A percentile compares a stretch with the other conserved stretches of the same genome.
Evolutionary conservation across 2,113 vertebrate genomes (phyloP).

Genomic region (Bubo scandiacus): DNA sequence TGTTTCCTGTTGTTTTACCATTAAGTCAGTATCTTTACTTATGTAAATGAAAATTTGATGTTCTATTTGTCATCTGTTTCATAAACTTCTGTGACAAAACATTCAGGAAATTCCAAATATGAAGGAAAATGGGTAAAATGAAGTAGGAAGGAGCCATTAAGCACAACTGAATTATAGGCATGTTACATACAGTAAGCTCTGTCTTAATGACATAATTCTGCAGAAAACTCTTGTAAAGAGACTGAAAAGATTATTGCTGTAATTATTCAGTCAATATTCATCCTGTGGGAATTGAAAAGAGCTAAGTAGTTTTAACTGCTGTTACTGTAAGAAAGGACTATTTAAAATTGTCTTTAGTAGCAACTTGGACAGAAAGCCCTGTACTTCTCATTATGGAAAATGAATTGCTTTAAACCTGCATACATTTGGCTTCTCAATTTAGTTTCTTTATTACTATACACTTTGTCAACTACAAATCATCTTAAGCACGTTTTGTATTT

Average conservation of each 20-base stretch:
- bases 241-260: constrained; percentile 5
- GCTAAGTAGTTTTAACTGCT: not conserved
- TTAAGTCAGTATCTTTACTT: not conserved
- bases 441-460: not conserved
- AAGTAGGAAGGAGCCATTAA: not conserved
- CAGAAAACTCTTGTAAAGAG: not conserved
- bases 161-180: not conserved
- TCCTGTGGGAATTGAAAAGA: not conserved
- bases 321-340: not conserved
- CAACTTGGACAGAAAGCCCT: not conserved
- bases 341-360: not conserved
- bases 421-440: not conserved
- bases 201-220: not conserved
- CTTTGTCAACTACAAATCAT: not conserved
- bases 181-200: not conserved
- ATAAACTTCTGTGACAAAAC: not conserved
- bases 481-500: not conserved
- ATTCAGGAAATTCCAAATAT: not conserved
- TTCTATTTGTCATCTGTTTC: not conserved
- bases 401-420: not conserved
- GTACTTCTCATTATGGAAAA: not conserved
- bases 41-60: not conserved
- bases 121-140: not conserved
- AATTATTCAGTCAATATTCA: constrained; percentile 13
- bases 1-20: not conserved